Evolutionary conservation across 2,888 invertebrate genomes (phyloP).

Genomic region (Mythimna pallens): DNA sequence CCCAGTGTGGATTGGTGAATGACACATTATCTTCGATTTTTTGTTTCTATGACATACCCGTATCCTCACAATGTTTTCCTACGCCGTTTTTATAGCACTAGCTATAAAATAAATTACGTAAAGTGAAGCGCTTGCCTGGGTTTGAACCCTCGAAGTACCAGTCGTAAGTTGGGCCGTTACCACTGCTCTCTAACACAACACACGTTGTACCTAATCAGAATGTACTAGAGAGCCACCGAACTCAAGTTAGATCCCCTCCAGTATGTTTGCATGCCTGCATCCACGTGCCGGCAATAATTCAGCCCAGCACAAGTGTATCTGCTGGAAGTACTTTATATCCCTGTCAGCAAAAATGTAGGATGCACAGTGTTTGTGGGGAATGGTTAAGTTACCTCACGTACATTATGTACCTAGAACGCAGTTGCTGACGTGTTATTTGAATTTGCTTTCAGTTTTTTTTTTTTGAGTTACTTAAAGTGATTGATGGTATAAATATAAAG

Average conservation of each 20-base stretch:
- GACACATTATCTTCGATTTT: too few species aligned
- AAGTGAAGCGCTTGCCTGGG: too few species aligned
- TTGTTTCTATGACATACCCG: too few species aligned
- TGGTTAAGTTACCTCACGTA: conserved; percentile 35
- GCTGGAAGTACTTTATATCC: conserved; percentile 29
- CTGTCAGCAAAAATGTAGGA: conserved; percentile 51
- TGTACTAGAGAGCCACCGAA: not conserved
- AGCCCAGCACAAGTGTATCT: conserved; percentile 35
- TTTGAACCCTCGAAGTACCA: too few species aligned
- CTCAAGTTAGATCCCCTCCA: conserved; percentile 7
- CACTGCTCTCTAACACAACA: not conserved
- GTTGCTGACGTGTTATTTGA: conserved; percentile 31
- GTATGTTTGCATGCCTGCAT: conserved; percentile 30
- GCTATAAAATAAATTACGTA: too few species aligned
- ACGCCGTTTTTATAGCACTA: too few species aligned
- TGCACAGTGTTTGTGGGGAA: conserved; percentile 42
- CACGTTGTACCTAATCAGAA: conserved; percentile 1
- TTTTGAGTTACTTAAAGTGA: not conserved
- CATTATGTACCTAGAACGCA: not conserved
- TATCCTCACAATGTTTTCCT: too few species aligned
- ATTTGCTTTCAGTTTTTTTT: conserved; percentile 15
- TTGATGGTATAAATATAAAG: too few species aligned
- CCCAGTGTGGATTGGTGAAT: too few species aligned
- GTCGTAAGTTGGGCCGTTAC: too few species aligned
- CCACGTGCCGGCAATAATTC: conserved; percentile 48